phyloP scores from a whole-genome alignment of 1,140 invertebrate species.

The Hycleus phaleratus region DNA sequence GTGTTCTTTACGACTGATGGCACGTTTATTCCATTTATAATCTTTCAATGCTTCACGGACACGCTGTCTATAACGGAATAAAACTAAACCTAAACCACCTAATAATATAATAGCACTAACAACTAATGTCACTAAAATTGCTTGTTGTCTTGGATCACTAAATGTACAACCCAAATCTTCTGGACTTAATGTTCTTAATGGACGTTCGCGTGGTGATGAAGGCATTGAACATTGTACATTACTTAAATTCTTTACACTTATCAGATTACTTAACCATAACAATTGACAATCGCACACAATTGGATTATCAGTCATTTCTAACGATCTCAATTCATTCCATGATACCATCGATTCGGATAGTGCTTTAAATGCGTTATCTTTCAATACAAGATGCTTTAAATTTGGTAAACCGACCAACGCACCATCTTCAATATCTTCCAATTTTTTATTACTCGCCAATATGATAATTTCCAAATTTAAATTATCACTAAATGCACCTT shows the following conservation, averaged over 20 bases:
- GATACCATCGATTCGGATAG: conserved; percentile 67
- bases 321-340: conserved; percentile 65
- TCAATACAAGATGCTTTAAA: conserved; percentile 62
- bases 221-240: conserved; percentile 69
- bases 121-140: conserved; percentile 65
- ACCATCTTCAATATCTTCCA: conserved; percentile 63
- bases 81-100: conserved; percentile 57
- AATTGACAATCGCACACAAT: conserved; percentile 73
- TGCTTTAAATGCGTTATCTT: conserved; percentile 67
- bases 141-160: conserved; percentile 65
- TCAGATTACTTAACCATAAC: conserved; percentile 70
- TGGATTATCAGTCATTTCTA: conserved; percentile 78
- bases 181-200: conserved; percentile 57
- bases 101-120: conserved; percentile 60
- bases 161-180: conserved; percentile 75
- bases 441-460: conserved; percentile 66
- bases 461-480: conserved; percentile 70
- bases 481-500: conserved; percentile 70
- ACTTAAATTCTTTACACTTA: conserved; percentile 62
- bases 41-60: conserved; percentile 73
- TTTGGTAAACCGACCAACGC: conserved; percentile 70
- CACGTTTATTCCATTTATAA: conserved; percentile 72
- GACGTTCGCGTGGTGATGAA: conserved; percentile 57
- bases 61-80: conserved; percentile 69
- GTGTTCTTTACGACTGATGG: conserved; percentile 69